Conservation (phyloP, 1,140 invertebrate species). For the Megalonaias nervosa region DNA sequence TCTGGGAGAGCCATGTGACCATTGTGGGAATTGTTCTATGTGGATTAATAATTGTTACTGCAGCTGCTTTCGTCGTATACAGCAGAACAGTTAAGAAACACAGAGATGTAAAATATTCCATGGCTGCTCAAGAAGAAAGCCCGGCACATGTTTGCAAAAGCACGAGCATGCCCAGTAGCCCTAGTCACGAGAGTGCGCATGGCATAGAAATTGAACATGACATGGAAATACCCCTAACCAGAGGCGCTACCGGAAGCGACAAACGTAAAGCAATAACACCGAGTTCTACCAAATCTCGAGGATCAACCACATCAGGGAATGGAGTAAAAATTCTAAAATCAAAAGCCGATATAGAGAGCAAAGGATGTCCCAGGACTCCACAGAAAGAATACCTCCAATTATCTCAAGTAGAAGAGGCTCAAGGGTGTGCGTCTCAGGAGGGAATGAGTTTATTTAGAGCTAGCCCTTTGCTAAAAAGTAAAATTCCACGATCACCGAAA, state of each 20-base stretch:
- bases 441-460: slow-evolving; percentile 53
- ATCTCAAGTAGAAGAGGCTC: slow-evolving; percentile 40
- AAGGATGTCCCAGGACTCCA: slow-evolving; percentile 45
- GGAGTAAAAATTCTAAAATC: slow-evolving; percentile 39
- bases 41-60: slow-evolving; percentile 47
- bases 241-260: slow-evolving; percentile 14
- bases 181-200: slow-evolving; percentile 50
- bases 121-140: slow-evolving; percentile 56
- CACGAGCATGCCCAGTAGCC: slow-evolving; percentile 54
- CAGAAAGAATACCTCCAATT: slow-evolving; percentile 46
- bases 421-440: slow-evolving; percentile 37
- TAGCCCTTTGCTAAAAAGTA: slow-evolving; percentile 51
- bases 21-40: slow-evolving; percentile 61
- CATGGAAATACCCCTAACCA: slow-evolving; percentile 61
- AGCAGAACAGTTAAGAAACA: slow-evolving; percentile 48
- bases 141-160: slow-evolving; percentile 53
- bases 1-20: slow-evolving; percentile 58
- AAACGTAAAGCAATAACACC: slow-evolving; percentile 31
- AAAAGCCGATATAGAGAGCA: slow-evolving; percentile 45
- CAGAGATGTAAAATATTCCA: slow-evolving; percentile 54
- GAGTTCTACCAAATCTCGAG: slow-evolving; percentile 23
- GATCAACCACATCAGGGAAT: slow-evolving; percentile 47
- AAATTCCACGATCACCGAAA: slow-evolving; percentile 56
- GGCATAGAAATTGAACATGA: slow-evolving; percentile 59
- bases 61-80: slow-evolving; percentile 54